Percentiles rank a stretch among this genome's conserved stretches.
Conservation (phyloP, 2,888 invertebrate genomes). For the Rhynchonema sp. region DNA sequence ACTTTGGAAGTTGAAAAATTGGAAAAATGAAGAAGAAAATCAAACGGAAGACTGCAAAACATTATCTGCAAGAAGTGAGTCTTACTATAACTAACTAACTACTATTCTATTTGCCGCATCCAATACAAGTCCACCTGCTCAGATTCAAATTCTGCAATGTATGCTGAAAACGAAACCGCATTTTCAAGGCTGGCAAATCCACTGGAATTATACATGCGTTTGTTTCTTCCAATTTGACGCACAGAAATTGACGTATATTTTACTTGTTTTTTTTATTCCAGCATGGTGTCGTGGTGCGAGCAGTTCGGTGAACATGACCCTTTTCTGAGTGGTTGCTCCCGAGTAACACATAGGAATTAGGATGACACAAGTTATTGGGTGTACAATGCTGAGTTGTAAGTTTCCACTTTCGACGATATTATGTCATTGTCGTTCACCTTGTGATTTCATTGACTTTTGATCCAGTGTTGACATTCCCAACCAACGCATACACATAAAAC, state of each 20-base stretch:
- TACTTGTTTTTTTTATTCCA: constrained; percentile 5
- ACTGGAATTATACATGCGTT: constrained; percentile 39
- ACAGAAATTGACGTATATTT: not conserved
- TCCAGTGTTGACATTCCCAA: constrained; percentile 74
- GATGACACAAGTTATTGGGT: constrained; percentile 85
- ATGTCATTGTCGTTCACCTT: no score
- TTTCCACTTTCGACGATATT: no score
- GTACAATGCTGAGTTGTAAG: constrained; percentile 69
- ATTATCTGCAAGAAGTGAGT: not conserved
- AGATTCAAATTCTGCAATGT: constrained; percentile 19
- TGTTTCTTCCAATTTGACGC: not conserved
- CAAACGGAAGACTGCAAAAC: not conserved
- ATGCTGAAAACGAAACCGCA: constrained; percentile 43
- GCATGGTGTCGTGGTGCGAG: constrained; percentile 64
- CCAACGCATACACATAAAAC: constrained; percentile 71
- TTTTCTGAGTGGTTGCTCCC: constrained; percentile 63
- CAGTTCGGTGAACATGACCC: constrained; percentile 85
- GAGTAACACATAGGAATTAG: constrained; percentile 89
- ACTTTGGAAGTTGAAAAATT: not conserved
- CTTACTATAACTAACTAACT: no score
- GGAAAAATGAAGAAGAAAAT: not conserved
- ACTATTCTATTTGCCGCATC: no score
- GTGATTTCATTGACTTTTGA: no score
- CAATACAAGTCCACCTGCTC: no score
- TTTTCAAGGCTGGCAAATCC: constrained; percentile 79